Evolutionary conservation across 2,113 vertebrate genomes (phyloP), one percentile per base, ranked within the genome.

Genomic region (Aptenodytes forsteri): DNA sequence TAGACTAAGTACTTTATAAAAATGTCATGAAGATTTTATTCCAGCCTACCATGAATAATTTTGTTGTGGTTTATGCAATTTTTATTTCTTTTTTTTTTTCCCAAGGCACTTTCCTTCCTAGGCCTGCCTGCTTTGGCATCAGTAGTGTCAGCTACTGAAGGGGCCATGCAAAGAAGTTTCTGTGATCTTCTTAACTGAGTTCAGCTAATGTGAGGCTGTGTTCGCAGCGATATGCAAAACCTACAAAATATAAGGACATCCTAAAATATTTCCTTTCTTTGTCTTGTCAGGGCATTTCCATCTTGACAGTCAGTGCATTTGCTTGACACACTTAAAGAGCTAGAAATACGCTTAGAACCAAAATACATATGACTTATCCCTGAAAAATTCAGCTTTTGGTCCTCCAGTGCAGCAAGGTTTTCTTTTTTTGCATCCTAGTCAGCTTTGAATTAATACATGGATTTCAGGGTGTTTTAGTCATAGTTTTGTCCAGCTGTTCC

Each of bases 21-120:
- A 95, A 87, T 66, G 83, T 65, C 89, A 87, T 4, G 81, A 87
- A 89, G 91, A 77, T 85, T 83, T 94, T 50, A 87, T 96, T 96
- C 69, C 71, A 78, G 49, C 59, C 49, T 56, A 22, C 52, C 49
- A 0, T 79, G 73, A 76, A 76, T 84, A 71, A 93, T 93, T 93
- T 70, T 90, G 76, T 95, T 95, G 80, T 94, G 83, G 13, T 81
- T 95, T 87, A 62, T 89, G 59, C 61, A 36, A 73, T 80, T 81
- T 62, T 88, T 76, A 30, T n/a, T 82, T 52, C 58, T 42, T 42
- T 42, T 13, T 42, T 4, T 46, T 32, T 67, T 14, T 58, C 10
- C 64, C 8, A 15, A 77, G 38, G 49, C 76, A 49, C 47, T 84
- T 70, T 52, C n/a, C 72, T 94, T 71, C 61, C 79, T 42, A 2